phyloP scores from a whole-genome alignment of 2,888 invertebrate genomes.

The Eupeodes latifasciatus region DNA sequence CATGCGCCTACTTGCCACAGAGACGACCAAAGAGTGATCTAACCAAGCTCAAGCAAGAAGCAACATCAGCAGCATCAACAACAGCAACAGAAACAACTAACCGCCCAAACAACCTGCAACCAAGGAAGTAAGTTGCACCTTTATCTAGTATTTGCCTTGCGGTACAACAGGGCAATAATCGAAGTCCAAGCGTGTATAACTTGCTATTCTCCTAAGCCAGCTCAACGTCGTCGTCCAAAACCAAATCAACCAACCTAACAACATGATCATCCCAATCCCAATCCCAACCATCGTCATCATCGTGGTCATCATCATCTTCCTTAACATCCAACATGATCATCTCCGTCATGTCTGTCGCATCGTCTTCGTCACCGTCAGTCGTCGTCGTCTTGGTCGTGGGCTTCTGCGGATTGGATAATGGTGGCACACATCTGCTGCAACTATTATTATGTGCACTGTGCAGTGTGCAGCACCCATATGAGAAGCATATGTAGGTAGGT shows the following conservation, averaged over 20 bases:
- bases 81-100: slow-evolving; percentile 52
- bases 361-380: slow-evolving; percentile 22
- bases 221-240: not conserved
- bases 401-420: slow-evolving; percentile 60
- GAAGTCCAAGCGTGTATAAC: slow-evolving; percentile 38
- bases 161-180: slow-evolving; percentile 71
- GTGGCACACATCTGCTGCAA: slow-evolving; percentile 50
- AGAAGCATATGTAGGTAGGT: slow-evolving; percentile 52
- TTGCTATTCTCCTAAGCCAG: slow-evolving; percentile 1
- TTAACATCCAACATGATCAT: slow-evolving; percentile 20
- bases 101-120: slow-evolving; percentile 76
- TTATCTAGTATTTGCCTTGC: slow-evolving; percentile 71
- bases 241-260: slow-evolving; percentile 7
- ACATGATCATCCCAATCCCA: slow-evolving; percentile 30
- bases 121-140: slow-evolving; percentile 74
- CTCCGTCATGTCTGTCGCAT: slow-evolving; percentile 17
- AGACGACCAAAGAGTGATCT: slow-evolving; percentile 39
- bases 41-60: slow-evolving; percentile 36
- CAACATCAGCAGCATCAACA: slow-evolving; percentile 35
- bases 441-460: slow-evolving; percentile 1
- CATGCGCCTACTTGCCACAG: slow-evolving; percentile 69
- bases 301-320: slow-evolving; percentile 10
- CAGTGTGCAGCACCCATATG: not conserved
- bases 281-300: slow-evolving; percentile 34
- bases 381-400: slow-evolving; percentile 49